Evolutionary conservation across 2,797 vertebrate species (phyloP), one percentile per base, ranked within the genome.

Genomic region (Myotis daubentonii): DNA sequence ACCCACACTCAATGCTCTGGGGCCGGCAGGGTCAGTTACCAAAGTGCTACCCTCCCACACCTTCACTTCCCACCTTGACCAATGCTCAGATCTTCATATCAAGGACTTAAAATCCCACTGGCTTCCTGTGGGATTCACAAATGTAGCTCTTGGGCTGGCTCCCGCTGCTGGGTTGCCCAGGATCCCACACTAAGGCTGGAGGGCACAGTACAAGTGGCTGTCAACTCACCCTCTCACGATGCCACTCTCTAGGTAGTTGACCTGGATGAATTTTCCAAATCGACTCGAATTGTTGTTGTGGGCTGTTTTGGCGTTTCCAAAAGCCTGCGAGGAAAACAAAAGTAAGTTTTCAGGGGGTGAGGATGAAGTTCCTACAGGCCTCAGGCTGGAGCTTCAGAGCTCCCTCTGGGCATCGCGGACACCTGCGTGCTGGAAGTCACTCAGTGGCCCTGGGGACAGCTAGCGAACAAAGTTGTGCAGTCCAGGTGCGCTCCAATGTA

Each of bases 251-350:
- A 99, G 98, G 96, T 99, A 99, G 98, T 99, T 99, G 96, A 99
- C 99, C 98, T 99, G 99, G 98, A 99, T 99, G 97, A 99, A 99
- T 97, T 99, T 99, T 82, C 99, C 99, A 72, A 99, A 99, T 47
- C 99, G 99, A 96, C 99, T 99, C 96, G 99, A 99, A 98, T 99
- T 99, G 98, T 99, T 99, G 98, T 99, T 99, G 97, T 99, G 99
- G 47, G 99, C 99, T 0, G 99, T 99, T 98, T 99, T 99, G 80
- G 99, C 99, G 0, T 99, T 99, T 82, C 99, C 99, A 87, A 99
- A 99, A 28, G 99, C 99, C 99, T 99, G 98, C 8, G 49, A 94
- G 2, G 49, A 87, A 95, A 97, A 47, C 33, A 97, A 72, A 91
- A 86, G 80, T 68, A 1, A 83, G 17, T 89, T 72, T 86, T 91